These are phyloP conservation scores for Desmodus rotundus DNA, from an alignment of 2,113 vertebrate species.

Conservation along the genomic window DNA sequence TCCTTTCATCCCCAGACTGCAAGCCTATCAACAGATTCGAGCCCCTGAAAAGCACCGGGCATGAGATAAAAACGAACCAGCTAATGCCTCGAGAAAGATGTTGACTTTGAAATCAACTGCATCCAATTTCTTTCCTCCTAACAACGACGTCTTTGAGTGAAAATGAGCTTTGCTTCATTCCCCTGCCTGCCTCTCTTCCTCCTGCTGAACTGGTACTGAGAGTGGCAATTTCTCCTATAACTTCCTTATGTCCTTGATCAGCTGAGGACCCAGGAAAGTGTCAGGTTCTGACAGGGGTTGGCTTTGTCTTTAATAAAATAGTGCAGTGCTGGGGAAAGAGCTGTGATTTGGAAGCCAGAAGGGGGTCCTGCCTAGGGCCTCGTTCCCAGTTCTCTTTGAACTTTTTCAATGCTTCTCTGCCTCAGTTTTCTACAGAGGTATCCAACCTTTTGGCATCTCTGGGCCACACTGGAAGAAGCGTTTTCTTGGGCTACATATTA, in stretches of 20 bases:
- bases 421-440: background rate
- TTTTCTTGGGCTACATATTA: too few relatives aligned
- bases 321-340: background rate
- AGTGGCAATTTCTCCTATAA: background rate
- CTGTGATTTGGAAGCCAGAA: background rate
- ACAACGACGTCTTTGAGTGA: background rate
- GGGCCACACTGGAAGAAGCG: too few relatives aligned
- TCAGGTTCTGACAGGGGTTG: background rate
- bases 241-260: background rate
- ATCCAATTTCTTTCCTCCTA: background rate
- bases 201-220: background rate
- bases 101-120: slow-evolving; percentile 16
- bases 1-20: background rate
- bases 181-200: background rate
- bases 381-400: background rate
- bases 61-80: background rate
- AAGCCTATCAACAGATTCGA: background rate
- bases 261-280: background rate
- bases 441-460: too few relatives aligned
- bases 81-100: background rate
- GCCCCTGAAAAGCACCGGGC: background rate
- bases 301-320: background rate
- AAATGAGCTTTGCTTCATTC: background rate
- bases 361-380: background rate
- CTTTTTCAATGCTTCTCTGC: background rate